A percentile compares a stretch with the other conserved stretches of the same genome.
Conservation (phyloP, 2,888 invertebrate species). For the Pollenia angustigena region DNA sequence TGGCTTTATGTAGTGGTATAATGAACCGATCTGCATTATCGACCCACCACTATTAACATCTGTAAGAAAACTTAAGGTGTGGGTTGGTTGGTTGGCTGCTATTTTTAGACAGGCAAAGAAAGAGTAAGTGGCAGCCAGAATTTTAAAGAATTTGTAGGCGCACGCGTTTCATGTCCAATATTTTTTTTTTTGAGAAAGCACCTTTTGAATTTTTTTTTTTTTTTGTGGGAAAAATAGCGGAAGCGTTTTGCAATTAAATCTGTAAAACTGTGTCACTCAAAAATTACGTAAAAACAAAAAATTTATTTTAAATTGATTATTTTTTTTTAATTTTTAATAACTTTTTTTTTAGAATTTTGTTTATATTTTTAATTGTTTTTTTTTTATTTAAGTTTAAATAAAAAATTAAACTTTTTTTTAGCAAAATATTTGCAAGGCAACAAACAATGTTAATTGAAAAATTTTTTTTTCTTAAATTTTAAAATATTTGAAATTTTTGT, state of each 20-base stretch:
- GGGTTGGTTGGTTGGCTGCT: constrained; percentile 69
- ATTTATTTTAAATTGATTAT: neutral
- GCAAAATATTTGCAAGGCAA: too few relatives aligned
- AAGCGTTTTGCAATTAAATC: constrained; percentile 15
- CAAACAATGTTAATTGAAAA: too few relatives aligned
- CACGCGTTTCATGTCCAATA: constrained; percentile 46
- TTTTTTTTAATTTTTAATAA: neutral
- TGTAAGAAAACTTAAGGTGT: constrained; percentile 62
- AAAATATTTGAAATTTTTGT: too few relatives aligned
- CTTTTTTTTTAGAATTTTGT: neutral
- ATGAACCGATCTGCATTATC: neutral
- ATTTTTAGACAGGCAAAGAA: constrained; percentile 59
- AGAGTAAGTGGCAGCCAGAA: constrained; percentile 30
- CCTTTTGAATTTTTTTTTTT: neutral
- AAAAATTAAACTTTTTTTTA: neutral
- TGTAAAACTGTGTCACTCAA: constrained; percentile 56
- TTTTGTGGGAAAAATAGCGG: constrained; percentile 9
- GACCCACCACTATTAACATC: constrained; percentile 23
- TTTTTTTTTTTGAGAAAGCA: neutral
- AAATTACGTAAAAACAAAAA: constrained; percentile 52
- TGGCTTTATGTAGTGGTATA: neutral
- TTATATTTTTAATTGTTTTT: neutral
- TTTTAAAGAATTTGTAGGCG: constrained; percentile 42
- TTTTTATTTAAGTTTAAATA: neutral
- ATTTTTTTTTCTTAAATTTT: too few relatives aligned